These are phyloP conservation scores for Varanus komodoensis DNA, from an alignment of 2,113 vertebrate genomes.

Conservation along the genomic window DNA sequence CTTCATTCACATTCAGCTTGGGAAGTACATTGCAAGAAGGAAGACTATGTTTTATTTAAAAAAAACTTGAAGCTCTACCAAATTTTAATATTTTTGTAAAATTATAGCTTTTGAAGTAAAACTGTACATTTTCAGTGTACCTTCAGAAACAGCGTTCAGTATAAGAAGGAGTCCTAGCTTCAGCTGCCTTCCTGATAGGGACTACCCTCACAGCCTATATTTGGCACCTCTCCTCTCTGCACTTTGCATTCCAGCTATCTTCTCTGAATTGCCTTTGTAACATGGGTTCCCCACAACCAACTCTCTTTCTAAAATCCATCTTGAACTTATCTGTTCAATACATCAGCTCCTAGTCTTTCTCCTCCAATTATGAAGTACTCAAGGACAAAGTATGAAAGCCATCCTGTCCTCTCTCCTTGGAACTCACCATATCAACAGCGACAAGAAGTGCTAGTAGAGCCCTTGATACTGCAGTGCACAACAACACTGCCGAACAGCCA, in stretches of 20 bases:
- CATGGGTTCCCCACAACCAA: background rate
- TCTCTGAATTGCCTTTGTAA: background rate
- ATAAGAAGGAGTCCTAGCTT: background rate
- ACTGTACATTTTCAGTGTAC: background rate
- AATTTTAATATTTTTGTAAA: background rate
- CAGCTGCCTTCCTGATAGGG: background rate
- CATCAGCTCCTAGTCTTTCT: background rate
- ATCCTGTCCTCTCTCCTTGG: background rate
- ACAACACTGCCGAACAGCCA: background rate
- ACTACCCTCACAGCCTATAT: background rate
- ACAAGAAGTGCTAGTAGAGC: background rate
- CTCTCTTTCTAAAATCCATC: background rate
- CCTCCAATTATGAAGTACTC: background rate
- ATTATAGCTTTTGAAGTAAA: background rate
- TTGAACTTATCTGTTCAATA: background rate
- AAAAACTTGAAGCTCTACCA: constrained; percentile 38
- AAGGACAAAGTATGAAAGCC: background rate
- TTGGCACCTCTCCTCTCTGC: background rate
- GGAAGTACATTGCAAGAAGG: constrained; percentile 64
- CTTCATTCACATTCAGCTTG: constrained; percentile 60
- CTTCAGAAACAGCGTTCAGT: background rate
- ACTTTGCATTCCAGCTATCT: background rate
- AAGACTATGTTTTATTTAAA: background rate
- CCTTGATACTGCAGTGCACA: background rate
- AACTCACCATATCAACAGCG: background rate